Base-by-base conservation (phyloP, 35 echinoderm and acorn worm species). In the Nesometra sesokonis region DNA sequence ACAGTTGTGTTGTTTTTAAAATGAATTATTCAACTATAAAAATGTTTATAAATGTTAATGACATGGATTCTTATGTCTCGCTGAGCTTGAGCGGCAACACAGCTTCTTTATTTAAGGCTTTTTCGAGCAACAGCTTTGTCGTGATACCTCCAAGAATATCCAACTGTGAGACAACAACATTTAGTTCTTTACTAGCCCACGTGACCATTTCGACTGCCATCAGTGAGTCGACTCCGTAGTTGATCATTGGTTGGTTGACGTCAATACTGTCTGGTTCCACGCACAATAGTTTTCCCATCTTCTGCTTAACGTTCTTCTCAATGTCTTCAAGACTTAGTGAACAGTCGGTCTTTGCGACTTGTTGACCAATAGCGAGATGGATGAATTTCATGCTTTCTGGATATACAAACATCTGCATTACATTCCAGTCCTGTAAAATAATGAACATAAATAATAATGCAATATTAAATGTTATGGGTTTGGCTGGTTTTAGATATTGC, bases 161-260 rank as follows among this genome's bases (percentile, higher is more conserved):
- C 32, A 94, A 81, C 77, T 94, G 95, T 17, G 95, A 94, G 23
- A 97, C 93, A 80, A 92, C 85, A 35, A 97, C 89, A 34, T 87
- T 88, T 43, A 93, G 89, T 82, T 97, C 91, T 77, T 86, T 88
- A 34, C 88, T 93, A 17, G 92, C 95, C 95, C 95, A 97, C 31
- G 86, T 94, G 17, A 97, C 95, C 95, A 97, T 94, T 82, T 97
- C 95, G 21, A 97, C 84, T 33, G 95, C 93, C 92, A 97, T 92
- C 84, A 97, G 85, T 34, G 95, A 97, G 43, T 97, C 95, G 80
- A 97, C 92, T 5, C 92, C 95, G 81, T 94, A 94, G 90, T 91
- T 94, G 67, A 97, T 93, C 95, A 97, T 97, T 3, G 94, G 94
- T 82, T 97, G 91, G 33, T 78, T 91, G 9, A 94, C 76, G 35